Percentiles rank a stretch among this genome's conserved stretches.
Evolutionary conservation across 2,113 vertebrate genomes (phyloP).

Genomic region (Tauraco erythrolophus): DNA sequence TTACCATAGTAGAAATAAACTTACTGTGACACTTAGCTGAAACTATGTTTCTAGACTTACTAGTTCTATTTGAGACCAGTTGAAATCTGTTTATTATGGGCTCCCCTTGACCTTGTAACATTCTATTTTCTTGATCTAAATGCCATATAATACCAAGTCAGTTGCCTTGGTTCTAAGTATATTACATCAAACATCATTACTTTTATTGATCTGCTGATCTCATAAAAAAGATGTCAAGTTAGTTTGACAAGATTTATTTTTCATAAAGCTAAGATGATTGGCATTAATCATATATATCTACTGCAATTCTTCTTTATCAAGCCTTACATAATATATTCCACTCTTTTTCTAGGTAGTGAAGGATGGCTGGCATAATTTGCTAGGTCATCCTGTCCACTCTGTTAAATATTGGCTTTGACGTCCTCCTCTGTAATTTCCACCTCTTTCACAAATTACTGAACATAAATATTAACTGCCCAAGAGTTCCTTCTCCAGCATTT

Average conservation of each 20-base stretch:
- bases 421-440: neutral
- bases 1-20: neutral
- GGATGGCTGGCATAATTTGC: neutral
- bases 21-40: neutral
- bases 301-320: constrained; percentile 23
- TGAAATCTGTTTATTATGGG: neutral
- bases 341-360: neutral
- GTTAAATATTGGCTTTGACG: neutral
- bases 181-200: neutral
- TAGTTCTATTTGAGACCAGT: neutral
- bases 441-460: neutral
- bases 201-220: constrained; percentile 12
- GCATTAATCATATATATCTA: neutral
- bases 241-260: constrained; percentile 9
- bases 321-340: neutral
- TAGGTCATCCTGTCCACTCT: neutral
- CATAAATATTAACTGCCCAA: neutral
- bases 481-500: neutral
- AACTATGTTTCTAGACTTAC: neutral
- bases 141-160: neutral
- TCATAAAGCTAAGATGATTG: neutral
- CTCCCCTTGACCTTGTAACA: neutral
- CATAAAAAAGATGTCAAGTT: neutral
- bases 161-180: neutral
- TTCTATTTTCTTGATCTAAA: constrained; percentile 7